Evolutionary conservation across 2,113 vertebrate genomes (phyloP), one percentile per base, ranked within the genome.

Genomic region (Procavia capensis): DNA sequence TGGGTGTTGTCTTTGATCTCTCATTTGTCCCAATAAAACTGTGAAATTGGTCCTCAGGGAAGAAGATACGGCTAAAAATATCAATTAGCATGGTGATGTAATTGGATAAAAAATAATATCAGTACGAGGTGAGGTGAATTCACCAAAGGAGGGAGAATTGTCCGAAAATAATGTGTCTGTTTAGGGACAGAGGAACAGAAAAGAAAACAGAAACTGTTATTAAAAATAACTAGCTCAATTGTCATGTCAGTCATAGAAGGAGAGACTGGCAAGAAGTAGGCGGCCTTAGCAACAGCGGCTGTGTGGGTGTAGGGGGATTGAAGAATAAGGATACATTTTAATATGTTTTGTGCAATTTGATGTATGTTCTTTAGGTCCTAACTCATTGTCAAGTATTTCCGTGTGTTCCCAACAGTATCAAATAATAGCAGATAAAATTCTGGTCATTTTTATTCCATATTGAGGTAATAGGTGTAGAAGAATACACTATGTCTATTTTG

Each of bases 21-120:
- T 82, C 25, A 63, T 80, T 70, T 86, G 41, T n/a, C 45, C 66
- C 25, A 34, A 16, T 64, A 84, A 89, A 59, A 95, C 66, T 86
- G 50, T 81, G 50, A 72, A 85, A 85, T 92, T 68, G 74, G 54
- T 43, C 41, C 11, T 66, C 43, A n/a, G 54, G 39, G 89, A 85
- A 92, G 80, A 85, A 80, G 63, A 78, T 41, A 79, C 41, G 47
- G 17, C 47, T 90, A n/a, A 92, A 83, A 83, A 27, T 84, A 64
- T 3, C 87, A 61, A 66, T 94, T 75, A 90, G 2, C 8, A 16
- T 90, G 29, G 57, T 4, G 61, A 85, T 86, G 89, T 31, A 82
- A 5, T 66, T 79, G 36, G 92, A 93, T 59, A 63, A 85, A 89
- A 84, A 85, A 85, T 36, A 68, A 85, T 36, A 68, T n/a, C n/a